Conservation (phyloP, 2,888 invertebrate species). For the Ptycholaimellus sp. region DNA sequence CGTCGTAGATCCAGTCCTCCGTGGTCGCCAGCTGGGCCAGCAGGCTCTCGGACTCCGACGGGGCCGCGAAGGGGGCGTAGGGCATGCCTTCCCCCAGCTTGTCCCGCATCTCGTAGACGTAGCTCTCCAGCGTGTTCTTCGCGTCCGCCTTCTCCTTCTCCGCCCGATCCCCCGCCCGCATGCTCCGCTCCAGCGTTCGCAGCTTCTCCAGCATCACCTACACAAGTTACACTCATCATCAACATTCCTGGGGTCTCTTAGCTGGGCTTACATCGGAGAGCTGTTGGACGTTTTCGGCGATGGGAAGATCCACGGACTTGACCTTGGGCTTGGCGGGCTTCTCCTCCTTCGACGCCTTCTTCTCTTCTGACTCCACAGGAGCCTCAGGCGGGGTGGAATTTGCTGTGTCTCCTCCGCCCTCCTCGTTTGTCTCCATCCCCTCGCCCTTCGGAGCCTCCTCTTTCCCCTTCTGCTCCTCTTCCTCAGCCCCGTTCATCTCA, state of each 20-base stretch:
- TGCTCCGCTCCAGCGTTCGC: constrained; percentile 34
- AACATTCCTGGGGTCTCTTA: constrained; percentile 52
- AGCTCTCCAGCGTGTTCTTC: constrained; percentile 88
- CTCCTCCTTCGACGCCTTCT: not conserved
- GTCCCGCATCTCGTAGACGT: constrained; percentile 79
- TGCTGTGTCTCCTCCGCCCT: constrained; percentile 11
- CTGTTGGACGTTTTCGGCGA: constrained; percentile 45
- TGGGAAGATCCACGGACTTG: constrained; percentile 59
- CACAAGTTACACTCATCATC: constrained; percentile 9
- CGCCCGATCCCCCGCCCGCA: constrained; percentile 48
- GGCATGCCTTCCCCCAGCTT: constrained; percentile 53
- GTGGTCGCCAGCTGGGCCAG: constrained; percentile 46
- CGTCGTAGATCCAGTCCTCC: constrained; percentile 90
- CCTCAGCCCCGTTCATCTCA: constrained; percentile 16
- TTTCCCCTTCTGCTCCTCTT: constrained; percentile 21
- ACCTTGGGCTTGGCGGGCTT: constrained; percentile 38
- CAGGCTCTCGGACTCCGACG: constrained; percentile 24
- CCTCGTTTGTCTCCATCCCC: constrained; percentile 26
- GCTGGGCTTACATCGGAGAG: constrained; percentile 48
- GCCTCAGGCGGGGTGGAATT: constrained; percentile 17
- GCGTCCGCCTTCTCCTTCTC: constrained; percentile 86
- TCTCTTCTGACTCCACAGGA: constrained; percentile 5
- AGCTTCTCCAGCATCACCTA: not conserved
- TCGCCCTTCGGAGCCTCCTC: constrained; percentile 25
- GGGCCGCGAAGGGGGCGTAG: too few species aligned